Percentiles rank a stretch among this genome's conserved stretches.
Evolutionary conservation across 2,797 vertebrate genomes (phyloP).

Genomic region (Salarias fasciatus): DNA sequence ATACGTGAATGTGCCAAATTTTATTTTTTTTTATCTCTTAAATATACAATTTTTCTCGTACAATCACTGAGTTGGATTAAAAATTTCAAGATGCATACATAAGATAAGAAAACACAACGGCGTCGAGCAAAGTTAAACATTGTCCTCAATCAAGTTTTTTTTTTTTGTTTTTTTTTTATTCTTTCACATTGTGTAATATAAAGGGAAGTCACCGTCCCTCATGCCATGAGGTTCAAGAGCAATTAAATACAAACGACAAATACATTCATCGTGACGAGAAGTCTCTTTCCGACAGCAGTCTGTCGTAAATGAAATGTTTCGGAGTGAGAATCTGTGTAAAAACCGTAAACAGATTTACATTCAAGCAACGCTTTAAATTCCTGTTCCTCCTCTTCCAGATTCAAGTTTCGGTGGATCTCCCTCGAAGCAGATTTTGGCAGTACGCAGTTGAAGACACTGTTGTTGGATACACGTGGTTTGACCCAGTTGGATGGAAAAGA

Average conservation of each 20-base stretch:
- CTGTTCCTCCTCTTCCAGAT: conserved; percentile 18
- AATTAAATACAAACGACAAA: conserved; percentile 74
- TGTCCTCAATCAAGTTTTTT: conserved; percentile 12
- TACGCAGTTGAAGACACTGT: conserved; percentile 65
- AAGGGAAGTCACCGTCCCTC: conserved; percentile 11
- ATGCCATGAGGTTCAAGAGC: conserved; percentile 53
- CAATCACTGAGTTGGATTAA: conserved; percentile 75
- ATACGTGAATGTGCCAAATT: conserved; percentile 58
- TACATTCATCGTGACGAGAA: conserved; percentile 80
- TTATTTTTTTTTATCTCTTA: conserved; percentile 66
- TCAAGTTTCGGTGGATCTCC: conserved; percentile 71
- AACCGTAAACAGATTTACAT: conserved; percentile 83
- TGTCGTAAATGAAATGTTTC: conserved; percentile 73
- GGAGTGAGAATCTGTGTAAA: conserved; percentile 63
- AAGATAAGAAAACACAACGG: conserved; percentile 67
- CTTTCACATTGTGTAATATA: conserved; percentile 27
- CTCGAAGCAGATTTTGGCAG: conserved; percentile 76
- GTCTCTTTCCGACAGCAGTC: conserved; percentile 49
- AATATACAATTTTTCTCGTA: conserved; percentile 79
- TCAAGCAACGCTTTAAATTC: conserved; percentile 69
- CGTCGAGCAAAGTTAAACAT: conserved; percentile 53
- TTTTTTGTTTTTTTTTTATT: conserved; percentile 5
- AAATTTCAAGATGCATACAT: conserved; percentile 80
- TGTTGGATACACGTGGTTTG: conserved; percentile 30
- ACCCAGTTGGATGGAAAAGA: conserved; percentile 23